Evolutionary conservation across 2,113 vertebrate species (phyloP).

Genomic region (Physeter macrocephalus): DNA sequence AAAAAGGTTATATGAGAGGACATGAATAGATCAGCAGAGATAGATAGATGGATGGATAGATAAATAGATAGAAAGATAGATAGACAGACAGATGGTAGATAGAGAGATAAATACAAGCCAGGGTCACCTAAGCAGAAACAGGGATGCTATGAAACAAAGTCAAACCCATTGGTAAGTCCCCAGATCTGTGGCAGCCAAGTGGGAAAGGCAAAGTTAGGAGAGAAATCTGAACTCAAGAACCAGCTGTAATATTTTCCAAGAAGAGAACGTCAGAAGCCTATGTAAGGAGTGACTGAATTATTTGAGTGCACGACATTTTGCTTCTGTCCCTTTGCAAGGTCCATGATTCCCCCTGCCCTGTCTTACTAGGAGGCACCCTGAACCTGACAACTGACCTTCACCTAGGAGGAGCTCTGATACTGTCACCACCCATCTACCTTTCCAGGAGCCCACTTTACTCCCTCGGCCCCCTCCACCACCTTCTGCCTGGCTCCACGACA

Average conservation of each 20-base stretch:
- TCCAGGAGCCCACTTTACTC: neutral
- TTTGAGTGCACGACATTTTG: rapidly evolving
- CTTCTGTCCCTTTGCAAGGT: neutral
- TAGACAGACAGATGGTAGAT: neutral
- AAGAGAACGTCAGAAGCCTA: neutral
- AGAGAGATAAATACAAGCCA: neutral
- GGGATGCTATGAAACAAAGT: neutral
- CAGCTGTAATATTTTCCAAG: neutral
- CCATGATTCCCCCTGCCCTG: neutral
- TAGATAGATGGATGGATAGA: neutral
- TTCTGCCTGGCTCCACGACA: neutral
- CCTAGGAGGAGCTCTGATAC: neutral
- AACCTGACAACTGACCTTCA: neutral
- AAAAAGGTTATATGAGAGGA: neutral
- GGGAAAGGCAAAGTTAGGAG: neutral
- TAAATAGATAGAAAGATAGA: neutral
- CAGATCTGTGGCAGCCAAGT: neutral
- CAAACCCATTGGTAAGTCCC: neutral
- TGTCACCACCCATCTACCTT: neutral
- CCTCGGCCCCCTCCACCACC: neutral
- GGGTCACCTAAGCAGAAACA: neutral
- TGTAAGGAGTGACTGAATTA: neutral
- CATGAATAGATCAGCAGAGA: neutral
- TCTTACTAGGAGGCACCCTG: neutral
- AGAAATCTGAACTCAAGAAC: neutral